A percentile compares a stretch with the other conserved stretches of the same genome.
Conservation (phyloP, 2,797 vertebrate genomes). For the Enoplosus armatus region DNA sequence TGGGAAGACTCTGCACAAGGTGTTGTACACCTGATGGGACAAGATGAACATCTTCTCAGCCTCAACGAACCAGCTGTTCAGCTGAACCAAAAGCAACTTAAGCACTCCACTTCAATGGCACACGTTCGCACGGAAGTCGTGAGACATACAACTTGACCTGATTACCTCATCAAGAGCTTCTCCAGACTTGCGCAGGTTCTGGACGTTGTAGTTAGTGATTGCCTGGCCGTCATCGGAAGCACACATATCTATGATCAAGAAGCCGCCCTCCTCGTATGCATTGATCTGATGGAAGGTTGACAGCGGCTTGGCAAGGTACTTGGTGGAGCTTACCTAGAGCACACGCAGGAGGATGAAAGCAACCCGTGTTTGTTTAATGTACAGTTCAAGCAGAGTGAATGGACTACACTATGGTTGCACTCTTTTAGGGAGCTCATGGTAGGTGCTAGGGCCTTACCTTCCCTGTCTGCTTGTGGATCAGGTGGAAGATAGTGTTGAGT, state of each 20-base stretch:
- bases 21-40: conserved; percentile 84
- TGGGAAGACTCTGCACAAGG: conserved; percentile 84
- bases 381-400: neutral
- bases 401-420: neutral
- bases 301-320: conserved; percentile 85
- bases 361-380: neutral
- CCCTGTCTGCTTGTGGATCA: conserved; percentile 91
- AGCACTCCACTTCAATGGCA: neutral
- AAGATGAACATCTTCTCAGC: conserved; percentile 44
- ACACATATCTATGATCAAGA: conserved; percentile 91
- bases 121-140: neutral
- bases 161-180: conserved; percentile 83
- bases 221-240: conserved; percentile 87
- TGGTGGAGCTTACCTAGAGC: conserved; percentile 82
- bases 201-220: conserved; percentile 84
- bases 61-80: conserved; percentile 50
- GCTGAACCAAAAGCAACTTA: neutral
- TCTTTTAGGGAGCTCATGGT: neutral
- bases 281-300: conserved; percentile 93
- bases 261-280: conserved; percentile 90
- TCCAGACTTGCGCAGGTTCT: conserved; percentile 90
- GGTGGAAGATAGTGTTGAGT: conserved; percentile 87
- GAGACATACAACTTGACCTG: neutral
- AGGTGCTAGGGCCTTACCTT: conserved; percentile 75
- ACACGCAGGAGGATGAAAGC: neutral